phyloP scores from a whole-genome alignment of 2,797 vertebrate genomes.

The Cercopithecus diana region DNA sequence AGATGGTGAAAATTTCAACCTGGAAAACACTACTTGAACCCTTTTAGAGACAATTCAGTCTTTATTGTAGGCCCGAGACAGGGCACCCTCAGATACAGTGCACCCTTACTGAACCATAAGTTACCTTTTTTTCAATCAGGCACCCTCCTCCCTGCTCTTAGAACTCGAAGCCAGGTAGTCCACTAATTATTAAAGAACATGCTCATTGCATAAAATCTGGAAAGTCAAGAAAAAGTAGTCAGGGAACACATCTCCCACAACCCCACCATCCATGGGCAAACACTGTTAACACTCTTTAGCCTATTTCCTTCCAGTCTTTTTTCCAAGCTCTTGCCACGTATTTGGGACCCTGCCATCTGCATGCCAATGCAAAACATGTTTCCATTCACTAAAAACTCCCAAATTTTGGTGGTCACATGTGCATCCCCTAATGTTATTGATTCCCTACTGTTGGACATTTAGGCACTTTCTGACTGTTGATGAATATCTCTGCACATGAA shows the following conservation, averaged over 20 bases:
- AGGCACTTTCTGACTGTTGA: not conserved
- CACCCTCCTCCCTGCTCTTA: not conserved
- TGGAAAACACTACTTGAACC: not conserved
- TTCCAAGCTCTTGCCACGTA: not conserved
- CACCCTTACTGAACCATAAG: not conserved
- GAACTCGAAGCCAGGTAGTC: not conserved
- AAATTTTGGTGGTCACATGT: not conserved
- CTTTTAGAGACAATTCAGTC: not conserved
- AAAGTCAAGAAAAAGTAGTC: not conserved
- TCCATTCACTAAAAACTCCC: not conserved
- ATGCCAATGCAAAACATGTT: not conserved
- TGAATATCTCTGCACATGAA: not conserved
- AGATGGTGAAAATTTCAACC: not conserved
- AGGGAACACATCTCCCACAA: not conserved
- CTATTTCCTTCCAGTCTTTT: slow-evolving; percentile 12
- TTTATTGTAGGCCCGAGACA: not conserved
- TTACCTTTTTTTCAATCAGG: not conserved
- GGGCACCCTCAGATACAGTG: not conserved
- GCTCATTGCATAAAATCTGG: not conserved
- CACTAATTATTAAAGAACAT: not conserved
- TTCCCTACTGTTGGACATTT: not conserved
- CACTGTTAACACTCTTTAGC: not conserved
- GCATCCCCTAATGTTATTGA: not conserved
- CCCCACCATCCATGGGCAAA: not conserved
- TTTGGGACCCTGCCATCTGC: not conserved